phyloP scores from a whole-genome alignment of 2,113 vertebrate genomes.

The Oxygymnocypris stewartii region DNA sequence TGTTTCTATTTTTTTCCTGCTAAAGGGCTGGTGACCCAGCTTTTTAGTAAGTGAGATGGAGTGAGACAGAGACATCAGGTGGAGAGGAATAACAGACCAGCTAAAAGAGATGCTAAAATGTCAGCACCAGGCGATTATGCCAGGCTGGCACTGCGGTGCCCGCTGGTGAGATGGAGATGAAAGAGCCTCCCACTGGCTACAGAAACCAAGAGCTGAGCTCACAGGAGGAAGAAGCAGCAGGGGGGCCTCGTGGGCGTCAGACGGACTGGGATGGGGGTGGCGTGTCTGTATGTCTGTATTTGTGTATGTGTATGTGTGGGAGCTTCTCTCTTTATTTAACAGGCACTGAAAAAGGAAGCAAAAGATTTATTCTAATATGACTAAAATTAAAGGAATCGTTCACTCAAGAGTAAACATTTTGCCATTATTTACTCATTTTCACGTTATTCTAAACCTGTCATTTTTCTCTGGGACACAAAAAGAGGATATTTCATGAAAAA shows the following conservation, averaged over 20 bases:
- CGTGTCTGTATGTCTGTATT: constrained; percentile 23
- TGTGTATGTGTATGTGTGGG: constrained; percentile 24
- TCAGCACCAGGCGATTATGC: constrained; percentile 44
- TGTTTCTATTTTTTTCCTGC: constrained; percentile 12
- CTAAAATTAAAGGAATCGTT: neutral
- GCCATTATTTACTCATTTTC: neutral
- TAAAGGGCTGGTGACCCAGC: neutral
- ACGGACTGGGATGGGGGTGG: constrained; percentile 26
- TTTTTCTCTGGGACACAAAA: neutral
- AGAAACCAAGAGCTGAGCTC: constrained; percentile 35
- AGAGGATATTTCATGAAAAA: neutral
- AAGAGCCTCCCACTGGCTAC: constrained; percentile 30
- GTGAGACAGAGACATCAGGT: constrained; percentile 43
- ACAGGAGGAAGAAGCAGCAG: constrained; percentile 20
- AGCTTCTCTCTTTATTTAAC: constrained; percentile 36
- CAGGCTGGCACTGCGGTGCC: constrained; percentile 43
- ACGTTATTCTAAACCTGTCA: neutral
- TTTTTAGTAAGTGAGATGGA: constrained; percentile 4
- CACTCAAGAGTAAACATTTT: neutral
- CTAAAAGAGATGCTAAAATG: constrained; percentile 37
- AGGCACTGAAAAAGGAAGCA: neutral
- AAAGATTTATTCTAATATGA: neutral
- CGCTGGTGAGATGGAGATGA: constrained; percentile 38
- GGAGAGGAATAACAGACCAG: constrained; percentile 16
- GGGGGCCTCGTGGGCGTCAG: constrained; percentile 37